phyloP scores from a whole-genome alignment of 92 coral and sea anemone species.

The Scolanthus callimorphus region DNA sequence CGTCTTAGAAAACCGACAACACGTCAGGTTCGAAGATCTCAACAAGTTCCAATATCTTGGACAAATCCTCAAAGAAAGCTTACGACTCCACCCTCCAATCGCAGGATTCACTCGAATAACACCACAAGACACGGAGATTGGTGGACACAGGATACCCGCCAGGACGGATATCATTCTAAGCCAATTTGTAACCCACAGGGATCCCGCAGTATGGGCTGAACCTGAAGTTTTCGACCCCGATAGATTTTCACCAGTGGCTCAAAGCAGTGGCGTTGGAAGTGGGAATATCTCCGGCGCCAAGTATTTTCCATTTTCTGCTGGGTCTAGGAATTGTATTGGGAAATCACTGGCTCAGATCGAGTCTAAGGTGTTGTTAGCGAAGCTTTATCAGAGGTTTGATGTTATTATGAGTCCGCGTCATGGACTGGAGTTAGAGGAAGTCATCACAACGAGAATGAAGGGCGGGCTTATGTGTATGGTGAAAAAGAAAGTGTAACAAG shows the following conservation, averaged over 20 bases:
- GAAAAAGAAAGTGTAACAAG: conserved; percentile 17
- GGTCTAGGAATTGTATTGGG: conserved; percentile 80
- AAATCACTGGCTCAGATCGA: conserved; percentile 82
- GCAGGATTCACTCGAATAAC: background rate
- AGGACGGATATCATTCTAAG: background rate
- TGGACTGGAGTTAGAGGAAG: conserved; percentile 35
- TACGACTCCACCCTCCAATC: conserved; percentile 55
- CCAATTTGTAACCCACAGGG: conserved; percentile 2
- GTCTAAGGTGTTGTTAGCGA: conserved; percentile 71
- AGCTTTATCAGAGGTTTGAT: conserved; percentile 56
- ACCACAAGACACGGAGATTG: background rate
- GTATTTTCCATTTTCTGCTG: conserved; percentile 69
- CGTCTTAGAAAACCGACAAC: conserved; percentile 23
- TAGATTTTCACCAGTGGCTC: conserved; percentile 12
- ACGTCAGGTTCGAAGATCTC: conserved; percentile 58
- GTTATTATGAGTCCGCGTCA: conserved; percentile 63
- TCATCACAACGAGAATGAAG: conserved; percentile 50
- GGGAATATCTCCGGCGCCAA: conserved; percentile 20
- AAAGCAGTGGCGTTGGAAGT: conserved; percentile 1
- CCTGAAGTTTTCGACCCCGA: conserved; percentile 3
- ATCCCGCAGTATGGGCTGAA: background rate
- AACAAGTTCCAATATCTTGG: conserved; percentile 55
- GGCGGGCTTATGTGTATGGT: conserved; percentile 64
- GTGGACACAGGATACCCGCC: background rate
- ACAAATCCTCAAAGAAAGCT: conserved; percentile 57